A percentile compares a stretch with the other conserved stretches of the same genome.
These are phyloP conservation scores for Eurois occulta DNA, from an alignment of 2,888 invertebrate genomes.

Conservation along the genomic window DNA sequence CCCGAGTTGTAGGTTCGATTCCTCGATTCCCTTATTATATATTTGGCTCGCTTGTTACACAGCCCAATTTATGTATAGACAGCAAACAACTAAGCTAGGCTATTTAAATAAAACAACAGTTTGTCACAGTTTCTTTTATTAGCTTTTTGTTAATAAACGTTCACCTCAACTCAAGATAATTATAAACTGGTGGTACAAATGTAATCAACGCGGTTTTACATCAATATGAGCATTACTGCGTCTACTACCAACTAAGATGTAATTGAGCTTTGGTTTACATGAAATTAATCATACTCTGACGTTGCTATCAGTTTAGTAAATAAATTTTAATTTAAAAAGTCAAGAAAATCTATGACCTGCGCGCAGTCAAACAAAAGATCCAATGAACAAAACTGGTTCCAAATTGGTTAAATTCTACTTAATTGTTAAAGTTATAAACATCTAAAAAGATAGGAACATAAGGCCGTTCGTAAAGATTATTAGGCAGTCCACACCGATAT, in stretches of 20 bases:
- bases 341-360: constrained; percentile 29
- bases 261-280: constrained; percentile 83
- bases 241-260: constrained; percentile 66
- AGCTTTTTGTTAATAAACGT: constrained; percentile 88
- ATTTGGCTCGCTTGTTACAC: not conserved
- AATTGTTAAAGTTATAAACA: constrained; percentile 61
- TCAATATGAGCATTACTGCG: constrained; percentile 68
- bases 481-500: constrained; percentile 52
- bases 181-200: constrained; percentile 78
- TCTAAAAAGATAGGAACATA: constrained; percentile 63
- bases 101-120: constrained; percentile 65
- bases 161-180: constrained; percentile 82
- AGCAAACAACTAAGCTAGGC: not conserved
- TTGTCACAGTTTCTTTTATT: constrained; percentile 83
- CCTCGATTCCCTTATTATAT: not conserved
- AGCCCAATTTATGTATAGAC: not conserved
- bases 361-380: constrained; percentile 39
- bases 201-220: constrained; percentile 77
- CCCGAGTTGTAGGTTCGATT: constrained; percentile 1
- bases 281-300: constrained; percentile 57
- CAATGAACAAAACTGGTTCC: constrained; percentile 51
- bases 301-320: constrained; percentile 56
- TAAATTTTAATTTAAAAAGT: constrained; percentile 50
- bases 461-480: constrained; percentile 61
- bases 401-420: constrained; percentile 62